A percentile compares a stretch with the other conserved stretches of the same genome.
Evolutionary conservation across 2,888 invertebrate genomes (phyloP).

Genomic region (Microctonus brassicae): DNA sequence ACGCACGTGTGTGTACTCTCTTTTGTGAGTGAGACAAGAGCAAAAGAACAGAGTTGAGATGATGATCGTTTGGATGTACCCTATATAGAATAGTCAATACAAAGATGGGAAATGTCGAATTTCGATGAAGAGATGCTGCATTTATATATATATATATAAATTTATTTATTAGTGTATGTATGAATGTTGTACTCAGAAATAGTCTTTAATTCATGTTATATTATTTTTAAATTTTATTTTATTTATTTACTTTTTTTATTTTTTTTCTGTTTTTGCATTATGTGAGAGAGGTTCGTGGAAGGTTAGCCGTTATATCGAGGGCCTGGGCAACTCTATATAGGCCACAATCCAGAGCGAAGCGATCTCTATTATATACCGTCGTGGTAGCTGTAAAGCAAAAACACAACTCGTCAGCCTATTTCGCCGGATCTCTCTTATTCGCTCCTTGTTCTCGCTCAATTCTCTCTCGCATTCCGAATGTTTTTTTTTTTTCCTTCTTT

Average conservation of each 20-base stretch:
- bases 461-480: slow-evolving; percentile 18
- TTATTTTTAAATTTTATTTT: slow-evolving; percentile 20
- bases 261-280: slow-evolving; percentile 14
- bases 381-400: slow-evolving; percentile 40
- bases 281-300: slow-evolving; percentile 32
- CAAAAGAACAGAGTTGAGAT: slow-evolving; percentile 18
- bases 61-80: background rate
- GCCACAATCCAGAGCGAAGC: slow-evolving; percentile 38
- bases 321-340: slow-evolving; percentile 22
- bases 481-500: background rate
- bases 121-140: slow-evolving; percentile 25
- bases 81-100: background rate
- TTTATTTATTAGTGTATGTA: background rate
- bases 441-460: slow-evolving; percentile 14
- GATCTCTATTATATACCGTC: slow-evolving; percentile 47
- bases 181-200: slow-evolving; percentile 49
- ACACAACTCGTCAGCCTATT: slow-evolving; percentile 40
- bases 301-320: slow-evolving; percentile 36
- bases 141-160: background rate
- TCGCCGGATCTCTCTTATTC: slow-evolving; percentile 19
- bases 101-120: slow-evolving; percentile 21
- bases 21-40: slow-evolving; percentile 53
- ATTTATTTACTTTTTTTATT: slow-evolving; percentile 1
- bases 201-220: slow-evolving; percentile 55
- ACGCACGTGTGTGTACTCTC: slow-evolving; percentile 51